These are phyloP conservation scores for Ditula angustiorana DNA, from an alignment of 2,888 invertebrate species.

Conservation along the genomic window DNA sequence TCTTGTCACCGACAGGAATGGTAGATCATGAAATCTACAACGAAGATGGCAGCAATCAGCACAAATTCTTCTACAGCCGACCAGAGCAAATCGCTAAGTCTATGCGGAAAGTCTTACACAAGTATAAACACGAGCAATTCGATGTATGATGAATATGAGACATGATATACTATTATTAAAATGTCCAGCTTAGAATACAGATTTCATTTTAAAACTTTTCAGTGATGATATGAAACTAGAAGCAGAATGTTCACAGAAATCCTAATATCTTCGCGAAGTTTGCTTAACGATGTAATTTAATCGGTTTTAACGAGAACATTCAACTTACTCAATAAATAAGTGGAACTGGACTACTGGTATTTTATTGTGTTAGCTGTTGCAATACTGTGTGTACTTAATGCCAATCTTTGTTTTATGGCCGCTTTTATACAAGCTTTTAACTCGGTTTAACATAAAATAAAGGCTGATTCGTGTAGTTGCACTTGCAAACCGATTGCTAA, in stretches of 20 bases:
- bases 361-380: background rate
- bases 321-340: background rate
- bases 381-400: background rate
- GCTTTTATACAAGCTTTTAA: background rate
- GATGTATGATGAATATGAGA: slow-evolving; percentile 58
- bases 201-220: slow-evolving; percentile 10
- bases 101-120: slow-evolving; percentile 76
- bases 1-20: slow-evolving; percentile 84
- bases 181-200: background rate
- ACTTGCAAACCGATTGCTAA: too few species aligned
- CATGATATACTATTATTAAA: background rate
- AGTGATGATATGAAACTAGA: background rate
- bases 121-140: slow-evolving; percentile 66
- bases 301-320: background rate
- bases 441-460: background rate
- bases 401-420: background rate
- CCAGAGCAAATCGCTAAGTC: slow-evolving; percentile 81
- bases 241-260: background rate
- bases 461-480: too few species aligned
- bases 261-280: background rate
- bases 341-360: background rate
- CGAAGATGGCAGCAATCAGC: slow-evolving; percentile 83
- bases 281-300: background rate
- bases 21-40: slow-evolving; percentile 85
- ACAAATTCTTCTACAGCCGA: slow-evolving; percentile 85